phyloP scores from a whole-genome alignment of 2,113 vertebrate genomes.

The Thryonomys swinderianus region DNA sequence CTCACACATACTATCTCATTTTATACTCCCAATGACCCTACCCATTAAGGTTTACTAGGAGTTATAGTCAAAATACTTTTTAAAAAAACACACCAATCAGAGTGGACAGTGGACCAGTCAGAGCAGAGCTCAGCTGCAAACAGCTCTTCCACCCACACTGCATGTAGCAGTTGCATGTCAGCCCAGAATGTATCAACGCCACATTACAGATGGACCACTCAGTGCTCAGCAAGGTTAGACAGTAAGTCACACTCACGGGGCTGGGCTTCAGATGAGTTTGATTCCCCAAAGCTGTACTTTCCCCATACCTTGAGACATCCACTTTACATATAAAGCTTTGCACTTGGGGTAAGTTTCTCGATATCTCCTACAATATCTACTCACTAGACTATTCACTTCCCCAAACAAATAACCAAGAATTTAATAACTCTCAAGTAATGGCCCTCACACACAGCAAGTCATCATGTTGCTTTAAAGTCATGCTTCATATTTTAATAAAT shows the following conservation, averaged over 20 bases:
- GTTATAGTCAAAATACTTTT: constrained; percentile 50
- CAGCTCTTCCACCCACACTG: neutral
- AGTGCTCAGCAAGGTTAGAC: neutral
- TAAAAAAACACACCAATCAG: neutral
- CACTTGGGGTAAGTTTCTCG: constrained; percentile 24
- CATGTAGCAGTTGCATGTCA: constrained; percentile 12
- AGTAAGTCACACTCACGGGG: neutral
- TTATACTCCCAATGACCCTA: constrained; percentile 18
- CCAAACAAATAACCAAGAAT: constrained; percentile 48
- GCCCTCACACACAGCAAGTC: constrained; percentile 36
- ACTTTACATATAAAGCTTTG: neutral
- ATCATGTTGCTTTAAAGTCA: constrained; percentile 29
- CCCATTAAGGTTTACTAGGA: constrained; percentile 22
- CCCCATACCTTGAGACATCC: neutral
- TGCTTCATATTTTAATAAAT: constrained; percentile 47
- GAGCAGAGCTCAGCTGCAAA: constrained; percentile 21
- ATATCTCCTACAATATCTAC: constrained; percentile 28
- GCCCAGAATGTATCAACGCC: neutral
- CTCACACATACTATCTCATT: constrained; percentile 31
- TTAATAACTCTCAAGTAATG: constrained; percentile 57
- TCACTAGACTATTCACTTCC: constrained; percentile 50
- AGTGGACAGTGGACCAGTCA: neutral
- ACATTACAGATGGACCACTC: neutral
- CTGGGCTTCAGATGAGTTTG: neutral
- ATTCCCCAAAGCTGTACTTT: constrained; percentile 8